Conservation (phyloP, 2,888 invertebrate species). For the Chymomyza caudatula region DNA sequence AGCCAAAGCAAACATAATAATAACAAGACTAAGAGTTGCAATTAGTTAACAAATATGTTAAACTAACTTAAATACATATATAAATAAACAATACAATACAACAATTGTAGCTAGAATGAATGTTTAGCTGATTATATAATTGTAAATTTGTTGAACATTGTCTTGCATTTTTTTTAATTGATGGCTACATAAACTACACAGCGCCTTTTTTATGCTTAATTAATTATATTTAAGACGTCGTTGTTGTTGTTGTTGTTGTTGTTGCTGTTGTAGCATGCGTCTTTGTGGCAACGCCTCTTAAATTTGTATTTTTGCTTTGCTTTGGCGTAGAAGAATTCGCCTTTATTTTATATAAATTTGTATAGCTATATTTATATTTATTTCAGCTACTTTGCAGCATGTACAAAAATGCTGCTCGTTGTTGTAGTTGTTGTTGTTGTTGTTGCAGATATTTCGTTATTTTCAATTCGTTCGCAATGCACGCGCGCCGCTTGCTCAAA, state of each 20-base stretch:
- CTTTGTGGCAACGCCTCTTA: conserved; percentile 52
- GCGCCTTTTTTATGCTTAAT: conserved; percentile 7
- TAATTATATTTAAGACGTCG: neutral
- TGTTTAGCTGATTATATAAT: conserved; percentile 50
- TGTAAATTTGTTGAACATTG: conserved; percentile 24
- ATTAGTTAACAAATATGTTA: neutral
- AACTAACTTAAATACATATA: conserved; percentile 12
- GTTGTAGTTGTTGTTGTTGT: conserved; percentile 23
- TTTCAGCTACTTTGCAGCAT: conserved; percentile 42
- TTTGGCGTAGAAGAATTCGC: conserved; percentile 22
- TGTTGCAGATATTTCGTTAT: conserved; percentile 44
- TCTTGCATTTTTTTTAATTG: conserved; percentile 28
- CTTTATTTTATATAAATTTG: conserved; percentile 15
- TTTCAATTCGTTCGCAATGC: conserved; percentile 55
- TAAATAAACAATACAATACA: conserved; percentile 6
- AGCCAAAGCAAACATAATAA: conserved; percentile 55
- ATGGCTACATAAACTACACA: conserved; percentile 44
- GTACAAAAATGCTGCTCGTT: conserved; percentile 51
- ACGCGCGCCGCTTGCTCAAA: conserved; percentile 40
- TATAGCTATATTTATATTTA: conserved; percentile 23
- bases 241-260: conserved; percentile 16
- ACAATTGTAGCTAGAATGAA: conserved; percentile 23
- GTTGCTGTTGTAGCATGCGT: conserved; percentile 1
- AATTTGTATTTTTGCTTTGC: conserved; percentile 25
- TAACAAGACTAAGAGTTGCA: conserved; percentile 8